A percentile compares a stretch with the other conserved stretches of the same genome.
phyloP scores from a whole-genome alignment of 2,888 invertebrate species.

The Cephus sareptanus region DNA sequence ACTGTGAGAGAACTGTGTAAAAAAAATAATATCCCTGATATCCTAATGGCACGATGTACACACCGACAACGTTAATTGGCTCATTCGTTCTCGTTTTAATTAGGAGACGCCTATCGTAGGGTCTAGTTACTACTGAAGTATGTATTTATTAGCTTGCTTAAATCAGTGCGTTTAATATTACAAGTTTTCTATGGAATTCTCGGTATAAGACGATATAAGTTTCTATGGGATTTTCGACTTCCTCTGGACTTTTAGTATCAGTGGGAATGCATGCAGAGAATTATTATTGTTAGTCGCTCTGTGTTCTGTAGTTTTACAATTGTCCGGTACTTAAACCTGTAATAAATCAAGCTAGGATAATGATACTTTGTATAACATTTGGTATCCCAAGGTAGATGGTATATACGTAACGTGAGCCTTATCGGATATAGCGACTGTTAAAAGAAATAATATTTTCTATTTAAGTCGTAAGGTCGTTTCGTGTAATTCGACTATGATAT shows the following conservation, averaged over 20 bases:
- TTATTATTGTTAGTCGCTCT: too few relatives aligned
- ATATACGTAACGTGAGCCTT: too few relatives aligned
- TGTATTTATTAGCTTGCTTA: neutral
- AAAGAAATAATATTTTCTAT: slow-evolving; percentile 1
- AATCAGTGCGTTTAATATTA: neutral
- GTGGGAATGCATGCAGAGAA: too few relatives aligned
- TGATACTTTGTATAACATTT: too few relatives aligned
- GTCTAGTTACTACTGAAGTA: neutral
- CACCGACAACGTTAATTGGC: neutral
- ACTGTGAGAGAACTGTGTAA: neutral
- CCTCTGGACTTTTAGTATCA: neutral
- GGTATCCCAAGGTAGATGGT: too few relatives aligned
- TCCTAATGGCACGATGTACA: neutral
- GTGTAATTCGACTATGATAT: neutral
- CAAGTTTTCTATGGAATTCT: neutral
- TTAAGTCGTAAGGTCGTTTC: slow-evolving; percentile 31
- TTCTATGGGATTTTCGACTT: neutral
- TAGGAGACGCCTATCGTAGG: neutral
- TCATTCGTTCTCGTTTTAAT: neutral
- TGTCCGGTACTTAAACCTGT: too few relatives aligned
- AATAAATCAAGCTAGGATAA: too few relatives aligned
- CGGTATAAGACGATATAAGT: neutral
- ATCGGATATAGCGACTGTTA: neutral
- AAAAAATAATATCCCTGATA: neutral
- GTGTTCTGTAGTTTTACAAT: too few relatives aligned